Percentiles rank a stretch among this genome's conserved stretches.
These are phyloP conservation scores for Nylanderia fulva DNA, from an alignment of 1,140 invertebrate genomes.

Conservation along the genomic window DNA sequence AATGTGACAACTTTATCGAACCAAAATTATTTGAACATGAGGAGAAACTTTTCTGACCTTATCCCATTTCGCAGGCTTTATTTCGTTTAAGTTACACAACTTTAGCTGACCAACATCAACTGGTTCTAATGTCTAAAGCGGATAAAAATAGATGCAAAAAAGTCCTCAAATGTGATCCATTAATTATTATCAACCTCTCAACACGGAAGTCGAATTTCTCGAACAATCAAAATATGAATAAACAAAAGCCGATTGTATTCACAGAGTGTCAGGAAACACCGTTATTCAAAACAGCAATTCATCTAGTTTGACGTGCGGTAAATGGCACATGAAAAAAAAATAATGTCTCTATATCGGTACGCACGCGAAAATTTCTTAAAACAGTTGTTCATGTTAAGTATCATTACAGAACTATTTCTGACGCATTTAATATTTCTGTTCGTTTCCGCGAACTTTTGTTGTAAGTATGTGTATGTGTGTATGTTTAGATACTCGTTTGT, in stretches of 20 bases:
- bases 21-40: not conserved
- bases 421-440: not conserved
- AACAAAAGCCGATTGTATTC: slow-evolving; percentile 2
- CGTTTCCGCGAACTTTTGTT: not conserved
- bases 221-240: not conserved
- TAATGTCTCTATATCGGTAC: not conserved
- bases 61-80: not conserved
- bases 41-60: not conserved
- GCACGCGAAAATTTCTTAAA: not conserved
- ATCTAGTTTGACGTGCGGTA: not conserved
- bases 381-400: not conserved
- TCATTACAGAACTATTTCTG: not conserved
- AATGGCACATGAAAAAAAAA: not conserved
- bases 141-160: not conserved
- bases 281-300: slow-evolving; percentile 17
- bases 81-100: not conserved
- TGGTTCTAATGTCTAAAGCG: not conserved
- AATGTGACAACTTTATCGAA: not conserved
- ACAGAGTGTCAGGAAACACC: not conserved
- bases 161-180: not conserved
- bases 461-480: not conserved
- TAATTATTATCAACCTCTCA: not conserved
- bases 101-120: not conserved
- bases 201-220: not conserved
- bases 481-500: not conserved